Conservation (phyloP, 2,113 vertebrate species). For the Eonycteris spelaea region DNA sequence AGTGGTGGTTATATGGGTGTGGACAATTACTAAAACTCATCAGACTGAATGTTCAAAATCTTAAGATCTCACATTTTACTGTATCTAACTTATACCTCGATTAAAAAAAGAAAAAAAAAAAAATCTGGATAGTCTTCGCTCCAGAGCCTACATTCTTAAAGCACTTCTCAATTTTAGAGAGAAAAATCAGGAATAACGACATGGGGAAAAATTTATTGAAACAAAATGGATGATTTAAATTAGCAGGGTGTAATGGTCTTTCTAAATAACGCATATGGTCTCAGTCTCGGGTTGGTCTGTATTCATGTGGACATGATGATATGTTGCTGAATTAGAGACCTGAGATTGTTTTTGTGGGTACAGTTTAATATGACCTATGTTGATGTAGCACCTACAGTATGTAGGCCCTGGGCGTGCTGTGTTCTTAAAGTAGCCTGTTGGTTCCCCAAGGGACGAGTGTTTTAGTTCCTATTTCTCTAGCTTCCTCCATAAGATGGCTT, state of each 20-base stretch:
- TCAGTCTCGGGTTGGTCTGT: background rate
- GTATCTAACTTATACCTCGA: background rate
- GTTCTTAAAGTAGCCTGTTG: background rate
- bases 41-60: background rate
- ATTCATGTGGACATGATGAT: no score
- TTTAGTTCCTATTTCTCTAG: background rate
- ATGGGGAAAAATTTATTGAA: background rate
- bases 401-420: background rate
- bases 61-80: background rate
- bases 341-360: background rate
- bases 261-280: rapidly evolving
- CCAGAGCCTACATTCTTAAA: background rate
- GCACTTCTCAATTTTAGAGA: background rate
- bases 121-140: background rate
- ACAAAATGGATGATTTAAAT: background rate
- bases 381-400: background rate
- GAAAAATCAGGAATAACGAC: background rate
- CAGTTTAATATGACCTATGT: background rate
- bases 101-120: background rate
- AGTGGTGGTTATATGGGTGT: background rate
- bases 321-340: background rate
- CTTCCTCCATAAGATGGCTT: background rate
- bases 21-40: background rate
- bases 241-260: background rate
- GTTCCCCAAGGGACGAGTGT: background rate